Percentiles rank a stretch among this genome's conserved stretches.
These are phyloP conservation scores for Campylomormyrus numenius DNA, from an alignment of 2,113 vertebrate genomes.

Conservation along the genomic window DNA sequence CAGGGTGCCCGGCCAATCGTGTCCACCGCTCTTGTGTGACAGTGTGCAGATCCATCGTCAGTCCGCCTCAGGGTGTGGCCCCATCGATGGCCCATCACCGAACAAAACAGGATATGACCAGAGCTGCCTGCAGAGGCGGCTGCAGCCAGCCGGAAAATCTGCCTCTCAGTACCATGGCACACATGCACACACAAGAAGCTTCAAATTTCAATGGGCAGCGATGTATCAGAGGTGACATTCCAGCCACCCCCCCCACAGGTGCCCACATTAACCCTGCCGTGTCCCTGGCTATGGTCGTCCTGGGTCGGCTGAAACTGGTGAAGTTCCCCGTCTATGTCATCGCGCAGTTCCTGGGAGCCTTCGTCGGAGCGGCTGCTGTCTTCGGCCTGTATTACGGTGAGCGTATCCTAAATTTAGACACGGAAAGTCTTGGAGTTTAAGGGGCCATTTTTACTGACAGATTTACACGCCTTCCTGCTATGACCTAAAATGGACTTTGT, in stretches of 20 bases:
- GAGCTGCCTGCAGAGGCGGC: background rate
- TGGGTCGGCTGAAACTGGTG: conserved; percentile 75
- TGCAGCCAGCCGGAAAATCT: background rate
- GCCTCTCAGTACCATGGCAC: background rate
- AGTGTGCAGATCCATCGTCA: background rate
- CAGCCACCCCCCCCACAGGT: conserved; percentile 59
- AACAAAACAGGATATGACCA: background rate
- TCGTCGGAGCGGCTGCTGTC: conserved; percentile 77
- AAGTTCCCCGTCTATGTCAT: conserved; percentile 85
- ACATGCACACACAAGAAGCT: background rate
- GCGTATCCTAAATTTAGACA: conserved; percentile 26
- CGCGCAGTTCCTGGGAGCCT: conserved; percentile 86
- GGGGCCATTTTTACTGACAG: background rate
- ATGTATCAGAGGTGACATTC: background rate
- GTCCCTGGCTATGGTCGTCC: conserved; percentile 83
- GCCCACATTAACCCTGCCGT: conserved; percentile 93
- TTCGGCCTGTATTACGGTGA: conserved; percentile 90
- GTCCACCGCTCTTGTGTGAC: background rate
- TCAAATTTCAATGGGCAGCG: background rate
- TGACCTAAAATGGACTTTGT: background rate
- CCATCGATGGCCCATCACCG: too few species aligned
- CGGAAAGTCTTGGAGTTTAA: background rate
- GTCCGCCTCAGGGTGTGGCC: background rate
- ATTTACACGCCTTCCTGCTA: background rate
- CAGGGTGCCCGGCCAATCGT: background rate